These are phyloP conservation scores for Caloenas nicobarica DNA, from an alignment of 2,113 vertebrate species.

Conservation along the genomic window DNA sequence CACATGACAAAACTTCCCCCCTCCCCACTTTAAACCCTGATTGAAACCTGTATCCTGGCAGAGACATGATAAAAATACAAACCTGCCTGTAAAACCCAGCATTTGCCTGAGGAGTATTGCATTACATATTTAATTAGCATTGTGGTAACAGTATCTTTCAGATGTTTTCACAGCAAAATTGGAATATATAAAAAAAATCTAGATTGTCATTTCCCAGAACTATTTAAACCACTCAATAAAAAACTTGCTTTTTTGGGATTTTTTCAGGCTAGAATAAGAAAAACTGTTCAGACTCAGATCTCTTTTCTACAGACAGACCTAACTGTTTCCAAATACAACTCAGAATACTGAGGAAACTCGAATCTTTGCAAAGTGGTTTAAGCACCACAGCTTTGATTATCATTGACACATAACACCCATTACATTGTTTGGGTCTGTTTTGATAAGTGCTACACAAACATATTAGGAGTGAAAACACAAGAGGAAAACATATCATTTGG, in stretches of 20 bases:
- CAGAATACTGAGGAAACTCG: neutral
- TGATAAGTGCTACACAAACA: constrained; percentile 15
- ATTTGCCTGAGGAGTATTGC: neutral
- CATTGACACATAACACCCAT: neutral
- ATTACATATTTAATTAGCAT: neutral
- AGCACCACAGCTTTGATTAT: constrained; percentile 11
- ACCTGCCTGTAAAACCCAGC: neutral
- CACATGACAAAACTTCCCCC: neutral
- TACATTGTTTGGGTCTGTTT: constrained; percentile 22
- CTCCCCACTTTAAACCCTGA: neutral
- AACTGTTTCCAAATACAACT: constrained; percentile 34
- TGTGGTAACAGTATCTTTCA: neutral
- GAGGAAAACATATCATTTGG: neutral
- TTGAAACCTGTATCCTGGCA: neutral
- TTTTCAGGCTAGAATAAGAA: neutral
- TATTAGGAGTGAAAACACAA: constrained; percentile 9
- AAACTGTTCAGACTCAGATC: neutral
- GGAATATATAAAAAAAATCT: neutral
- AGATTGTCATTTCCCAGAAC: neutral
- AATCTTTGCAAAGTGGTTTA: neutral
- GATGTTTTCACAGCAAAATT: neutral
- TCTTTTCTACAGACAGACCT: neutral
- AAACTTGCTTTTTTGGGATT: neutral
- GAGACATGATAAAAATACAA: neutral
- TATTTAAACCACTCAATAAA: neutral